A percentile compares a stretch with the other conserved stretches of the same genome.
Conservation (phyloP, 2,888 invertebrate genomes). For the Cecidostiba fungosa region DNA sequence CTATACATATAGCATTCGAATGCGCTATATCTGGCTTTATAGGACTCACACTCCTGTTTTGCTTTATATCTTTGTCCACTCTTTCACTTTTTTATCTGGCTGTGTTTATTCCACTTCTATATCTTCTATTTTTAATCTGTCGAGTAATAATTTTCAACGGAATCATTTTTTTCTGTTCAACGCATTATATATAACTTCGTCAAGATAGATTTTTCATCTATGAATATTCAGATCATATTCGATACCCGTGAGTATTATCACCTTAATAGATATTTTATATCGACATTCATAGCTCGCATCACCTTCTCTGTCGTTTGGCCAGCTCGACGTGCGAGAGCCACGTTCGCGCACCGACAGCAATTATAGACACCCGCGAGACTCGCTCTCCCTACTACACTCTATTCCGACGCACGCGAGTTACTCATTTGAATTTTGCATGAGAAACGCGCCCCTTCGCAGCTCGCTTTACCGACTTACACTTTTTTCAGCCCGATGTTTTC, state of each 20-base stretch:
- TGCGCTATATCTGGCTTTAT: slow-evolving; percentile 62
- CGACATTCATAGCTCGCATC: background rate
- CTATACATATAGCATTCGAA: slow-evolving; percentile 71
- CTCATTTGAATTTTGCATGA: slow-evolving; percentile 54
- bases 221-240: too few species aligned
- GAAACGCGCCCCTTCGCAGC: background rate
- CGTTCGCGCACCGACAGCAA: slow-evolving; percentile 29
- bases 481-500: background rate
- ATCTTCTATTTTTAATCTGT: slow-evolving; percentile 3
- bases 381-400: background rate
- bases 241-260: too few species aligned
- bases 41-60: slow-evolving; percentile 52
- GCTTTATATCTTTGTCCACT: slow-evolving; percentile 27
- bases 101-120: slow-evolving; percentile 2
- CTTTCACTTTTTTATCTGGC: slow-evolving; percentile 19
- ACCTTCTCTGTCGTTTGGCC: slow-evolving; percentile 38
- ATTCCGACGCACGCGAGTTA: slow-evolving; percentile 26
- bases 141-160: background rate
- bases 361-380: slow-evolving; percentile 34
- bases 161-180: too few species aligned
- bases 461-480: background rate
- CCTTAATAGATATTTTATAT: too few species aligned
- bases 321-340: slow-evolving; percentile 35
- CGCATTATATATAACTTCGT: too few species aligned
- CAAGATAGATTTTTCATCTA: too few species aligned